Evolutionary conservation across 2,888 invertebrate species (phyloP).

Genomic region (Hirtodrosophila alboralis): DNA sequence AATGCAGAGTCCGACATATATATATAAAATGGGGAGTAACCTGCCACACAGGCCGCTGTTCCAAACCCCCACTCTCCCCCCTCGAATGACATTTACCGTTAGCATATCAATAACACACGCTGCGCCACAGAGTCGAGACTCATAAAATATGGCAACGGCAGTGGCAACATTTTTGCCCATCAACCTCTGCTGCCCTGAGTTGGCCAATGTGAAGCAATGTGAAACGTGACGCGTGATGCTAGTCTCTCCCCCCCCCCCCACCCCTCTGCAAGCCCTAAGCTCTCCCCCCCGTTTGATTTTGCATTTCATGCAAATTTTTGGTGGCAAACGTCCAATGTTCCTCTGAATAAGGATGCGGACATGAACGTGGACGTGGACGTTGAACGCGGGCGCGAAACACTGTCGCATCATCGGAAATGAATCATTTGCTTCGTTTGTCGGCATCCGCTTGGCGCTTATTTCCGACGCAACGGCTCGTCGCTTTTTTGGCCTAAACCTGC

Average conservation of each 20-base stretch:
- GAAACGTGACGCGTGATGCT: conserved; percentile 57
- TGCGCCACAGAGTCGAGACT: conserved; percentile 60
- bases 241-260: conserved; percentile 9
- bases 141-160: conserved; percentile 78
- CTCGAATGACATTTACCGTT: conserved; percentile 68
- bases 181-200: conserved; percentile 61
- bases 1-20: conserved; percentile 52
- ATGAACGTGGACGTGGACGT: conserved; percentile 25
- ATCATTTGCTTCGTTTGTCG: conserved; percentile 84
- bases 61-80: background rate
- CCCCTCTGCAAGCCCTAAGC: background rate
- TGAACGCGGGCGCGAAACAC: conserved; percentile 45
- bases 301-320: conserved; percentile 77
- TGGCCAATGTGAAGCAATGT: conserved; percentile 52
- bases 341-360: conserved; percentile 13
- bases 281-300: conserved; percentile 64
- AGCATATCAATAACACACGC: conserved; percentile 80
- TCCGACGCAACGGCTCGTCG: conserved; percentile 81
- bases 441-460: conserved; percentile 83
- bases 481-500: conserved; percentile 66
- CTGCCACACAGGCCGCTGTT: too few relatives aligned
- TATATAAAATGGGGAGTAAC: background rate
- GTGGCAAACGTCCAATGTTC: conserved; percentile 54
- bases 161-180: conserved; percentile 60
- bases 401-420: conserved; percentile 83